Percentiles rank a stretch among this genome's conserved stretches.
These are phyloP conservation scores for Sitta europaea DNA, from an alignment of 2,113 vertebrate species.

Conservation along the genomic window DNA sequence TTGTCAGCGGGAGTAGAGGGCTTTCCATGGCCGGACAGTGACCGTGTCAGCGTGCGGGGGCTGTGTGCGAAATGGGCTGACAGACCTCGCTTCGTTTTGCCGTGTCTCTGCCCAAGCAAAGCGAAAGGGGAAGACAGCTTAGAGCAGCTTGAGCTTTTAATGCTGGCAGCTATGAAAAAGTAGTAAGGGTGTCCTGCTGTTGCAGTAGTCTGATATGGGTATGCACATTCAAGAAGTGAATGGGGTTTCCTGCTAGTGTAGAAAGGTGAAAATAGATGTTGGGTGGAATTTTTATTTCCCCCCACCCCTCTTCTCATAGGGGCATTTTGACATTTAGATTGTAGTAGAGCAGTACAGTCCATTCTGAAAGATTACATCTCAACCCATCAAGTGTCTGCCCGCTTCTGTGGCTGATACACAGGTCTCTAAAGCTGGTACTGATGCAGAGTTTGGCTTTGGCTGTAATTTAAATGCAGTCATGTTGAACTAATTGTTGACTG, in stretches of 20 bases:
- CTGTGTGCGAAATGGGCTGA: accelerated
- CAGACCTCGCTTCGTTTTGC: accelerated
- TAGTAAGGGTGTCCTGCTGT: accelerated
- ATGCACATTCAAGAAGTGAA: not conserved
- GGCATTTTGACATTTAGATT: not conserved
- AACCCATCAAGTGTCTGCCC: not conserved
- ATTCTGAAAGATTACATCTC: not conserved
- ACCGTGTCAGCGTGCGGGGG: accelerated
- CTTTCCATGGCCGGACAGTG: accelerated
- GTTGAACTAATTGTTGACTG: not conserved
- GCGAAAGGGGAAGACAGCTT: not conserved
- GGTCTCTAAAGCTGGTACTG: not conserved
- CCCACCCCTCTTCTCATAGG: accelerated
- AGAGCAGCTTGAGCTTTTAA: not conserved
- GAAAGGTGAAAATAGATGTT: not conserved
- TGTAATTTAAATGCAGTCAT: not conserved
- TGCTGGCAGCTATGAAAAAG: not conserved
- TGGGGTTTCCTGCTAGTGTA: not conserved
- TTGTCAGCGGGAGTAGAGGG: accelerated
- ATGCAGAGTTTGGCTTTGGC: not conserved
- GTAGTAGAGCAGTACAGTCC: not conserved
- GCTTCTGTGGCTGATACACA: not conserved
- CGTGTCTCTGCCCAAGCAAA: not conserved
- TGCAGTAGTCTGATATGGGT: accelerated
- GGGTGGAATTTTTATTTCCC: too few species aligned